Percentiles rank a stretch among this genome's conserved stretches.
These are phyloP conservation scores for Pyralis farinalis DNA, from an alignment of 2,888 invertebrate species.

Conservation along the genomic window DNA sequence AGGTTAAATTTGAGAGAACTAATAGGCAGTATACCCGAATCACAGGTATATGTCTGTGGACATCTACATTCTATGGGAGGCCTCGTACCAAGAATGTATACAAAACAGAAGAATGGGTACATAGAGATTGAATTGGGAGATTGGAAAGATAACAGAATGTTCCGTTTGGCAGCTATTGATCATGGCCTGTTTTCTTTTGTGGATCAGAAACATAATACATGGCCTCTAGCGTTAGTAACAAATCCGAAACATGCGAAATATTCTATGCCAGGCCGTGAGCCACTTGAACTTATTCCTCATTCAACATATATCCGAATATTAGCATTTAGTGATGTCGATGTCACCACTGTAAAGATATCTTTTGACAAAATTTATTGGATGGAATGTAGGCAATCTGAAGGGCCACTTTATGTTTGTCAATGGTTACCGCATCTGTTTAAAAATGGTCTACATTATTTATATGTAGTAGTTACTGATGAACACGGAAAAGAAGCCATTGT, in stretches of 20 bases:
- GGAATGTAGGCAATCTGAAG: slow-evolving; percentile 80
- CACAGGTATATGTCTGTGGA: slow-evolving; percentile 92
- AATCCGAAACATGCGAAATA: slow-evolving; percentile 94
- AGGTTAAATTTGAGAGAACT: slow-evolving; percentile 75
- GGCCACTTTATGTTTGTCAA: slow-evolving; percentile 85
- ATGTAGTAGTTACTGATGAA: slow-evolving; percentile 81
- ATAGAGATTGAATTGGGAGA: slow-evolving; percentile 94
- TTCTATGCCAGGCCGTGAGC: slow-evolving; percentile 87
- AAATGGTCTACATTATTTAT: slow-evolving; percentile 84
- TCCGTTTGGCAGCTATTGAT: slow-evolving; percentile 91
- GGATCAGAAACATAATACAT: slow-evolving; percentile 87
- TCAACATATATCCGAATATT: slow-evolving; percentile 92
- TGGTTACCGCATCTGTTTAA: slow-evolving; percentile 87
- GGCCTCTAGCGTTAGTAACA: slow-evolving; percentile 92
- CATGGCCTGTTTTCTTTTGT: slow-evolving; percentile 93
- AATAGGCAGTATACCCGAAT: slow-evolving; percentile 81
- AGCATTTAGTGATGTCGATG: slow-evolving; percentile 86
- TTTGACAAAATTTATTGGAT: slow-evolving; percentile 85
- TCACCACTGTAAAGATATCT: slow-evolving; percentile 84
- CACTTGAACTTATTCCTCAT: slow-evolving; percentile 81
- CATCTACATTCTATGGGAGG: slow-evolving; percentile 94
- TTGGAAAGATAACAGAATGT: slow-evolving; percentile 95
- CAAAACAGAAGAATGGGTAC: slow-evolving; percentile 89
- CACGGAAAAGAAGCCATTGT: slow-evolving; percentile 76
- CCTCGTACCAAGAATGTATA: slow-evolving; percentile 91